Conservation (phyloP, 2,113 vertebrate species). For the Coptodon bakossiorum region DNA sequence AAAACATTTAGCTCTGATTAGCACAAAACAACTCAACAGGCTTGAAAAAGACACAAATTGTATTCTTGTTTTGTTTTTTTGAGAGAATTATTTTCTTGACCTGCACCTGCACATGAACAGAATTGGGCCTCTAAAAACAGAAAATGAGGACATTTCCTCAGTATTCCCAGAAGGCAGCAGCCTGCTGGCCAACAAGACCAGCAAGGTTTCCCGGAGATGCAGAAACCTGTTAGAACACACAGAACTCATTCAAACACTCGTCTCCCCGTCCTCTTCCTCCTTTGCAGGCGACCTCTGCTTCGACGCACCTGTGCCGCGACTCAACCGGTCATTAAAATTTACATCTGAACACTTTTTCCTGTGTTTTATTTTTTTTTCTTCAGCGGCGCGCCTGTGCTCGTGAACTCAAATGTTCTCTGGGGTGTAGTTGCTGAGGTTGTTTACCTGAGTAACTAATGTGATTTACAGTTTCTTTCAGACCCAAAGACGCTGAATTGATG, state of each 20-base stretch:
- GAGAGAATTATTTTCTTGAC: neutral
- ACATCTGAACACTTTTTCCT: constrained; percentile 4
- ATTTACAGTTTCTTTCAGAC: constrained; percentile 37
- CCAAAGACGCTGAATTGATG: constrained; percentile 36
- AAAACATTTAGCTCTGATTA: neutral
- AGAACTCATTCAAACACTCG: constrained; percentile 30
- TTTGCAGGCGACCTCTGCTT: neutral
- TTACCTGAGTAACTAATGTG: constrained; percentile 39
- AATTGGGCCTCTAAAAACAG: constrained; percentile 31
- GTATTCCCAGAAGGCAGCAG: constrained; percentile 8
- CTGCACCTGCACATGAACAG: neutral
- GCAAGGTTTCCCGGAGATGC: constrained; percentile 15
- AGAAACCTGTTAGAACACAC: constrained; percentile 43
- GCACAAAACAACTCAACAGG: neutral
- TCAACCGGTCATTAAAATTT: constrained; percentile 39
- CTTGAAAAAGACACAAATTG: neutral
- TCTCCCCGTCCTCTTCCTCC: constrained; percentile 1
- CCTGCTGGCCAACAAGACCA: constrained; percentile 18
- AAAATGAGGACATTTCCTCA: constrained; percentile 55
- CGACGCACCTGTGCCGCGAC: constrained; percentile 48
- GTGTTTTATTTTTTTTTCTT: constrained; percentile 34
- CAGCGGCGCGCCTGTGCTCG: neutral
- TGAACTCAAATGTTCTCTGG: constrained; percentile 13
- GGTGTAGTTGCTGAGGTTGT: constrained; percentile 25
- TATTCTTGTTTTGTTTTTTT: neutral